Conservation (phyloP, 2,797 vertebrate species). For the Sitta carolinensis region DNA sequence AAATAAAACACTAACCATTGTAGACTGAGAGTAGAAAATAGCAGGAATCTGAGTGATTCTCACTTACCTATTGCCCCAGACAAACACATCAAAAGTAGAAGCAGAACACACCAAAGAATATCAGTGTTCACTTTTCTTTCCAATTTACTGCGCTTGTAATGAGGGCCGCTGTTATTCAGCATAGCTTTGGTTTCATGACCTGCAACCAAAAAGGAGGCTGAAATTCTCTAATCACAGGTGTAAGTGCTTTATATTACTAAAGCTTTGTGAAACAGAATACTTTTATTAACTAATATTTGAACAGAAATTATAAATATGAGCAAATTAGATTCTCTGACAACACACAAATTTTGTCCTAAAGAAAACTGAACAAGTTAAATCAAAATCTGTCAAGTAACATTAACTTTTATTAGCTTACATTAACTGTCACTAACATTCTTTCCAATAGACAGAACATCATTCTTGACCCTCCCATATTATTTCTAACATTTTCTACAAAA, state of each 20-base stretch:
- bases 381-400: not conserved
- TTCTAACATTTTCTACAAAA: not conserved
- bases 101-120: conserved; percentile 90
- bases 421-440: not conserved
- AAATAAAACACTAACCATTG: not conserved
- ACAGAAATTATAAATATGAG: not conserved
- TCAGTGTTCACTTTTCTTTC: conserved; percentile 88
- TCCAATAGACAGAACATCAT: not conserved
- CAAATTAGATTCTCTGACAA: not conserved
- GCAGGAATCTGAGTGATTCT: not conserved
- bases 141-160: conserved; percentile 91
- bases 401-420: not conserved
- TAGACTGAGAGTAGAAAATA: not conserved
- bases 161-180: conserved; percentile 91
- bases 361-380: not conserved
- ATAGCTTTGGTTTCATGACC: conserved; percentile 98
- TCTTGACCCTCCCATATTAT: not conserved
- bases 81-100: conserved; percentile 90
- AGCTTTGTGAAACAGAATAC: not conserved
- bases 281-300: not conserved
- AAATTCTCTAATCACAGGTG: not conserved
- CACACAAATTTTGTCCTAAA: not conserved
- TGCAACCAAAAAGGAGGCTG: conserved; percentile 30
- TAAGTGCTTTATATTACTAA: not conserved
- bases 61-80: conserved; percentile 84